Conservation (phyloP, 2,113 vertebrate genomes). For the Dasyprocta punctata region DNA sequence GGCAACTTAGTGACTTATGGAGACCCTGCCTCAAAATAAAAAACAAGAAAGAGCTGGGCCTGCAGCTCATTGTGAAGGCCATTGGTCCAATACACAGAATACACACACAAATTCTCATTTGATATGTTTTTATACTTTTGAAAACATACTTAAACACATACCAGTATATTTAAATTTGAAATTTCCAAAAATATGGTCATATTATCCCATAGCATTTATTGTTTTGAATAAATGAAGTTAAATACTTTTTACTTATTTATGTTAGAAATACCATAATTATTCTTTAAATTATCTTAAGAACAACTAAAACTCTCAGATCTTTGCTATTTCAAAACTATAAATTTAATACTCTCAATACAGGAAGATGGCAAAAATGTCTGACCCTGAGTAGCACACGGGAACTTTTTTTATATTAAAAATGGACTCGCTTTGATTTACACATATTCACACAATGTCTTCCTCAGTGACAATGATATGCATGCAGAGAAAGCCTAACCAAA, state of each 20-base stretch:
- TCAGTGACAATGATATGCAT: not conserved
- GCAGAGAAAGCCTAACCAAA: not conserved
- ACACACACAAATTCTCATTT: not conserved
- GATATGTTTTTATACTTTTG: slow-evolving; percentile 44
- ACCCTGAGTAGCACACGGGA: not conserved
- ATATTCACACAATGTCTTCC: not conserved
- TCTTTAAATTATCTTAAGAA: slow-evolving; percentile 44
- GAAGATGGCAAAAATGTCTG: not conserved
- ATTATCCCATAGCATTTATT: slow-evolving; percentile 34
- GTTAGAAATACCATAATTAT: slow-evolving; percentile 41
- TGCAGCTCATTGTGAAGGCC: not conserved
- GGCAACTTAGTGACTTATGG: not conserved
- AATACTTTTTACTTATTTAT: slow-evolving; percentile 9
- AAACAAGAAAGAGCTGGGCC: not conserved
- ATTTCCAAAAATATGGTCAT: not conserved
- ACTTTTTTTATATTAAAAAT: not conserved
- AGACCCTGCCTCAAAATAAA: not conserved
- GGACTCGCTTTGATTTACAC: not conserved
- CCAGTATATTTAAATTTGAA: slow-evolving; percentile 26
- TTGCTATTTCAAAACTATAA: slow-evolving; percentile 51
- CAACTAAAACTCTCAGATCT: not conserved
- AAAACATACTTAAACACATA: slow-evolving; percentile 42
- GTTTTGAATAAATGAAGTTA: slow-evolving; percentile 6
- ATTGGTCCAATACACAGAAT: not conserved
- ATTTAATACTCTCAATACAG: not conserved